Base-by-base conservation (phyloP, 2,113 vertebrate genomes). In the Saguinus imperator region DNA sequence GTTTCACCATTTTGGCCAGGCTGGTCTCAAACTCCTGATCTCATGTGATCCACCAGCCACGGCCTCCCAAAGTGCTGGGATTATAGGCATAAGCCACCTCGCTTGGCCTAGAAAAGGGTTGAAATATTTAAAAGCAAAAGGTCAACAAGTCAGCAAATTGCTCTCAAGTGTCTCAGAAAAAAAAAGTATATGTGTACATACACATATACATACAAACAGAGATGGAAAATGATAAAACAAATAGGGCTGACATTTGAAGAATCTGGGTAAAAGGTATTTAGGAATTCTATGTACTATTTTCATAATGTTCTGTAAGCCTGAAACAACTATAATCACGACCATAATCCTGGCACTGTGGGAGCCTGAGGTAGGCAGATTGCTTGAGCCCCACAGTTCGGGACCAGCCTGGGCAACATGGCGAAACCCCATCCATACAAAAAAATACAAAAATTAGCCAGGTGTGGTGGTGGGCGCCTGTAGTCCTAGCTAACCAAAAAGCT, bases 281-380 rank as follows among this genome's bases (percentile, higher is more conserved):
- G 80, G 58, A 91, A 91, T 94, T 66, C 66, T 72, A 29, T 83
- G 35, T 40, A 66, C 11, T 87, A 61, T 50, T 87, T 86, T 85
- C 75, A 58, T 61, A 90, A 92, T 16, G 43, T 80, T 64, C 61
- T 64, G 61, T 85, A 95, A 96, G 25, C 87, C 23, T 83, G 45
- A 87, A 92, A 95, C 52, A 52, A 52, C 52, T 52, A 52, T 52
- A 52, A 52, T 68, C 29, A 68, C 12, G 6, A 32, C 66, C 16
- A 35, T 35, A 68, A 68, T 68, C 66, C 32, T 35, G 32, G 29
- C 29, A 32, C 66, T 68, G 29, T 6, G 66, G 32, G 32, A 68
- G 32, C 32, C 66, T 17, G 66, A 68, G 66, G 66, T 35, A 14
- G 32, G 66, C 7, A 14, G 66, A 68, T 8, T 68, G 66, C 32